Base-by-base conservation (phyloP, 2,797 vertebrate species). In the Odontamblyopus rebecca region DNA sequence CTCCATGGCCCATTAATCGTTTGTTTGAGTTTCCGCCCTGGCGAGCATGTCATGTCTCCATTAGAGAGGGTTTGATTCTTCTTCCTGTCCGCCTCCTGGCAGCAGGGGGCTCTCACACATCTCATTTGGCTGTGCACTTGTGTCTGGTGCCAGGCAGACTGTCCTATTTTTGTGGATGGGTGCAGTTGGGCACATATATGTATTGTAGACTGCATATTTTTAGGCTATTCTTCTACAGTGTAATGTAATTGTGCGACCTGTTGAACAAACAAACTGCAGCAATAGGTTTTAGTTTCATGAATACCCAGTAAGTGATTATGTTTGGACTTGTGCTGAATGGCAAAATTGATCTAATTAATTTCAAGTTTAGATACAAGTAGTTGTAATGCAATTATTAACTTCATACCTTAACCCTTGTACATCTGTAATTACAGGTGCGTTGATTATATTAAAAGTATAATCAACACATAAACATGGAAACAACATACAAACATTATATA, bases 101-200 rank as follows among this genome's bases (percentile, higher is more conserved):
- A 93, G 93, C 92, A 93, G 93, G 93, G 91, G 93, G 92, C 91
- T 92, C 92, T 92, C 88, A 92, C 90, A 93, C 91, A 93, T 93
- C 89, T 92, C 88, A 87, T 90, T 92, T 89, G 83, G 86, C 92
- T 72, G 70, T 73, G 88, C 83, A 73, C 88, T 86, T 86, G 86
- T 88, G 91, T 90, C 93, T 94, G 94, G 94, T 93, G 94, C 94
- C 94, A 94, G 91, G 90, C 90, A 94, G 94, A 90, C 93, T 95
- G 91, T 92, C 90, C 89, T 90, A 74, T 60, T 27, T 69, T 68
- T 81, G 71, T 78, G 82, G 82, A 69, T 73, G 54, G 61, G 74
- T 69, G 73, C 73, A 66, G 27, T 72, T 63, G 70, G 50, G 72
- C 68, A 67, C 69, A 76, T 69, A 75, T 80, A 71, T 63, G 67